Base-by-base conservation (phyloP, 2,797 vertebrate genomes). In the Poeciliopsis presidionis region DNA sequence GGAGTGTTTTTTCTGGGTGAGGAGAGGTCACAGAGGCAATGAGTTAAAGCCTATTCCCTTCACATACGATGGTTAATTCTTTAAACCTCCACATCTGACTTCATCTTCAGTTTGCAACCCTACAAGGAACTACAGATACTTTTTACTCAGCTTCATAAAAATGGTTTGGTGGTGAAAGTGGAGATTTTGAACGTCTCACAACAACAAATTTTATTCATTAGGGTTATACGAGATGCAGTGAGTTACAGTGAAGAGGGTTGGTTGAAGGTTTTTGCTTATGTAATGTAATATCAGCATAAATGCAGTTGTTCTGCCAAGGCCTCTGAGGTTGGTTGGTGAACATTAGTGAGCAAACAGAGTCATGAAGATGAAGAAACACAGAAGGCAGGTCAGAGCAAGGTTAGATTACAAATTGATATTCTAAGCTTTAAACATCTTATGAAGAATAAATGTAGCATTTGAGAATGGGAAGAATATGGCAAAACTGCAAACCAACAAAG, bases 21-120 rank as follows among this genome's bases (percentile, higher is more conserved):
- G 43, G 53, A 91, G 89, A 82, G 92, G 91, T 93, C 92, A 91
- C n/a, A 76, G 76, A 86, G 87, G 84, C 86, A 85, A 83, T 72
- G 74, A 63, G 80, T 65, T 18, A 71, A 28, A 87, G 84, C 77
- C 73, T 3, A 70, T 69, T 84, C 78, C 75, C 65, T 82, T 82
- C 67, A 43, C 43, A 11, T 49, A 63, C 71, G 73, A 4, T 55
- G 70, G 67, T 69, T 88, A 75, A 89, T 76, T 71, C 77, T 81
- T 69, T 45, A 70, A 78, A 53, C 87, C 75, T 86, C 86, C 47
- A 20, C 9, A 89, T 88, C 83, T 75, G 67, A 51, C 74, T 84
- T 78, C 83, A 41, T 72, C 77, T 63, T 81, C 73, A 11, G 39
- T 75, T 61, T 14, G 6, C 7, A 78, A 57, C 63, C 46, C 73